A percentile compares a stretch with the other conserved stretches of the same genome.
Evolutionary conservation across 2,113 vertebrate genomes (phyloP).

Genomic region (Nipponia nippon): DNA sequence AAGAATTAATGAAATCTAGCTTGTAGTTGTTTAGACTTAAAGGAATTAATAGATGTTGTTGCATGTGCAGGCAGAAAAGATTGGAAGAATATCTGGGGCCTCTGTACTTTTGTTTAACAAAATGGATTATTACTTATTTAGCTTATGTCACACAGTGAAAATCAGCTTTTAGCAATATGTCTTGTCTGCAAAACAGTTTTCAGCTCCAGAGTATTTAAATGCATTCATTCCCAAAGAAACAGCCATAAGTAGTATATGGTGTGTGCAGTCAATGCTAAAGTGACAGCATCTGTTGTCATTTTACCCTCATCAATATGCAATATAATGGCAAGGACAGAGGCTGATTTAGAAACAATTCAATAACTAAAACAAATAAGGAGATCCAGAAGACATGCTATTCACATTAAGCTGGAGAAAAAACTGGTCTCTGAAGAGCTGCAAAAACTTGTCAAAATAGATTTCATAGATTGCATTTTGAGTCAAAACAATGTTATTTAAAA

Average conservation of each 20-base stretch:
- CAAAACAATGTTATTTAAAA: not conserved
- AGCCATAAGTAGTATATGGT: not conserved
- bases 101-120: not conserved
- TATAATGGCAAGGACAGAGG: not conserved
- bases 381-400: not conserved
- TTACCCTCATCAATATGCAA: not conserved
- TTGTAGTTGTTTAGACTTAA: not conserved
- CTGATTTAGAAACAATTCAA: not conserved
- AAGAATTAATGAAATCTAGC: not conserved
- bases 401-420: not conserved
- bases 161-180: not conserved
- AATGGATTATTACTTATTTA: not conserved
- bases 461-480: not conserved
- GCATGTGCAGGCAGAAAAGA: accelerated
- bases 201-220: not conserved
- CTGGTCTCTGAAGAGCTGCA: not conserved
- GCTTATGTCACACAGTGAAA: not conserved
- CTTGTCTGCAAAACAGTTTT: not conserved
- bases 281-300: not conserved
- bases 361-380: not conserved
- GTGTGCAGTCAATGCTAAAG: not conserved
- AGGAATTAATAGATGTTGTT: not conserved
- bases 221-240: not conserved
- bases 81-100: not conserved
- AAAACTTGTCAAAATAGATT: not conserved